Evolutionary conservation across 1,140 invertebrate species (phyloP).

Genomic region (Ips nitidus): DNA sequence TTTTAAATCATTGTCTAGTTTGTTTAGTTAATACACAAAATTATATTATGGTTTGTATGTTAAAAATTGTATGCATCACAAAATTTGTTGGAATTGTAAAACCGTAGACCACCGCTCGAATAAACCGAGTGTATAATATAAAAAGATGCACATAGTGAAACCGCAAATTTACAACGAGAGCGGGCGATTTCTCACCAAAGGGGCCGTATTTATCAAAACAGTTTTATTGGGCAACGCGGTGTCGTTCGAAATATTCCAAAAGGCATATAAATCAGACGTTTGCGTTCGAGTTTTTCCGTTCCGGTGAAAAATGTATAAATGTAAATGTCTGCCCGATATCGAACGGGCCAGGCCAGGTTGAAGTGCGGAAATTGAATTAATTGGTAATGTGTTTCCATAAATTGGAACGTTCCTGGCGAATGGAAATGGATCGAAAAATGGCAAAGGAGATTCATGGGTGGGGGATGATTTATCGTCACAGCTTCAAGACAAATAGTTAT

Average conservation of each 20-base stretch:
- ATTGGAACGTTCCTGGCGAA: slow-evolving; percentile 19
- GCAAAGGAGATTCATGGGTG: slow-evolving; percentile 1
- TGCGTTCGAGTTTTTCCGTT: slow-evolving; percentile 26
- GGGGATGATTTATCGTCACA: too few species aligned
- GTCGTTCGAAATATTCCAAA: slow-evolving; percentile 31
- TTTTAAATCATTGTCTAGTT: too few species aligned
- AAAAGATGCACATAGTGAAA: too few species aligned
- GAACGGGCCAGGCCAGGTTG: slow-evolving; percentile 27
- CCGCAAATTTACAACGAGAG: background rate
- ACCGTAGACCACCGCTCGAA: too few species aligned
- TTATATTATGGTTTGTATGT: too few species aligned
- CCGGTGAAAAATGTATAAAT: slow-evolving; percentile 35
- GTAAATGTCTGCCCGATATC: slow-evolving; percentile 32
- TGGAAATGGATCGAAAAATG: slow-evolving; percentile 30
- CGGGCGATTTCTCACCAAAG: slow-evolving; percentile 3
- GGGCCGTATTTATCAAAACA: slow-evolving; percentile 24
- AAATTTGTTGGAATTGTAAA: too few species aligned
- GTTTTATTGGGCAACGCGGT: slow-evolving; percentile 28
- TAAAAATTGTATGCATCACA: too few species aligned
- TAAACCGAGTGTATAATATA: too few species aligned
- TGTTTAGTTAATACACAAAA: too few species aligned
- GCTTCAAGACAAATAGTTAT: too few species aligned
- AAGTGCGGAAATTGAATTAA: slow-evolving; percentile 38
- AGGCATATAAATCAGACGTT: slow-evolving; percentile 28
- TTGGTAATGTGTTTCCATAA: slow-evolving; percentile 39